A percentile compares a stretch with the other conserved stretches of the same genome.
These are phyloP conservation scores for Anthopleura xanthogrammica DNA, from an alignment of 92 coral and sea anemone species.

Conservation along the genomic window DNA sequence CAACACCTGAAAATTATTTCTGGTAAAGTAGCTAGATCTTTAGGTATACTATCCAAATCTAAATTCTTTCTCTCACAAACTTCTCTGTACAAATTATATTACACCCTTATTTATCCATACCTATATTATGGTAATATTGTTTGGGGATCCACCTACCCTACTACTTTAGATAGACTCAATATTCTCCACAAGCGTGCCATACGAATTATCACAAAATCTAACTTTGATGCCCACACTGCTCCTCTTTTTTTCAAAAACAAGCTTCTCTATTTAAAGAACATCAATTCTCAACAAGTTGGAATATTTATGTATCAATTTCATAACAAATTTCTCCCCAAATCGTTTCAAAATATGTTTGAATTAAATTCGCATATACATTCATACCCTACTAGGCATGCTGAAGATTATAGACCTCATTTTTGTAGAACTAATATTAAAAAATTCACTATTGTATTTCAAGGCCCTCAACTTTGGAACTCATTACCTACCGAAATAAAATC, in stretches of 20 bases:
- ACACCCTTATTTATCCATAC: background rate
- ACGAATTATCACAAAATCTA: background rate
- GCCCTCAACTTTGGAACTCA: background rate
- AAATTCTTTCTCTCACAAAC: too few species aligned
- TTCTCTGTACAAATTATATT: too few species aligned
- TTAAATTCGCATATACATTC: background rate
- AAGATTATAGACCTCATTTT: background rate
- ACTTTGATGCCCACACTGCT: slow-evolving; percentile 3
- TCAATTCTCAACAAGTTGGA: background rate
- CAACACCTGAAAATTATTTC: background rate
- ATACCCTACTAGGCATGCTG: background rate
- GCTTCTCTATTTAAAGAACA: background rate
- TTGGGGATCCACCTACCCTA: background rate
- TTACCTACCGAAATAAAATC: background rate
- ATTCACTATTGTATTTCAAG: background rate
- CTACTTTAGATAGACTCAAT: background rate
- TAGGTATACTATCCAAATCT: background rate
- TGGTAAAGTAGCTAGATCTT: background rate
- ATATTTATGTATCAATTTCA: background rate
- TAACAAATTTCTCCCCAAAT: background rate
- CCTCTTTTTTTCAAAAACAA: background rate
- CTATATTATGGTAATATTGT: background rate
- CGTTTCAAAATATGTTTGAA: background rate
- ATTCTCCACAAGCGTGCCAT: background rate
- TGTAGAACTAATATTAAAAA: background rate